Evolutionary conservation across 30 jellyfish, hydroid and myxozoan species (phyloP).

Genomic region (Aurelia sp.): DNA sequence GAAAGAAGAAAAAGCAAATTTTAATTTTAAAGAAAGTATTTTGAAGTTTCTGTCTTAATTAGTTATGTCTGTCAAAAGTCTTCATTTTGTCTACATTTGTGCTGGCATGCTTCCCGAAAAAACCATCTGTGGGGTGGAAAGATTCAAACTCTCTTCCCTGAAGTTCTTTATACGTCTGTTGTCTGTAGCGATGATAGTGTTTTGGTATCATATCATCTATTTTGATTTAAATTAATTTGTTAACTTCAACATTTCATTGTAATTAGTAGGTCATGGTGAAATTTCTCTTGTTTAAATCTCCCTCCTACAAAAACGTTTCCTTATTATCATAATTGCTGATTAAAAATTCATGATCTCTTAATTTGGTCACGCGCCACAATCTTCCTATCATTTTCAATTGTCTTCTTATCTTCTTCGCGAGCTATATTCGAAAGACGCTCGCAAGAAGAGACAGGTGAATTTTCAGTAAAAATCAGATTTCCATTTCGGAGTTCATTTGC

Average conservation of each 20-base stretch:
- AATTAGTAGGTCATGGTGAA: slow-evolving; percentile 39
- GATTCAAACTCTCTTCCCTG: background rate
- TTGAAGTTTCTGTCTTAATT: too few species aligned
- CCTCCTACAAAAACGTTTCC: slow-evolving; percentile 19
- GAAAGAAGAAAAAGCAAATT: too few species aligned
- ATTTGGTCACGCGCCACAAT: slow-evolving; percentile 76
- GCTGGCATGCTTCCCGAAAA: too few species aligned
- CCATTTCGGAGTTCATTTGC: slow-evolving; percentile 3
- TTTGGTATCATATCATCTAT: slow-evolving; percentile 25
- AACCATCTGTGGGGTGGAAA: too few species aligned
- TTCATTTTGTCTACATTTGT: too few species aligned
- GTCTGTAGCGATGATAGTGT: slow-evolving; percentile 55
- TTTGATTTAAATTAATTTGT: slow-evolving; percentile 50
- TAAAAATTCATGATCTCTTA: slow-evolving; percentile 47
- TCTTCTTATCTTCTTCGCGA: slow-evolving; percentile 47
- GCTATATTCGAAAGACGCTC: background rate
- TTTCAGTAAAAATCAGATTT: slow-evolving; percentile 17
- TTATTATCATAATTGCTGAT: slow-evolving; percentile 39
- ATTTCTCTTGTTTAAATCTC: slow-evolving; percentile 22
- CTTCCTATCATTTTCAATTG: slow-evolving; percentile 41
- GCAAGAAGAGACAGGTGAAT: slow-evolving; percentile 43
- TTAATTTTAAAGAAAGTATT: too few species aligned
- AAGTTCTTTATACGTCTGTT: slow-evolving; percentile 39
- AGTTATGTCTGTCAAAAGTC: too few species aligned
- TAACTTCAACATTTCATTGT: slow-evolving; percentile 35